Evolutionary conservation across 2,113 vertebrate genomes (phyloP).

Genomic region (Corynorhinus townsendii): DNA sequence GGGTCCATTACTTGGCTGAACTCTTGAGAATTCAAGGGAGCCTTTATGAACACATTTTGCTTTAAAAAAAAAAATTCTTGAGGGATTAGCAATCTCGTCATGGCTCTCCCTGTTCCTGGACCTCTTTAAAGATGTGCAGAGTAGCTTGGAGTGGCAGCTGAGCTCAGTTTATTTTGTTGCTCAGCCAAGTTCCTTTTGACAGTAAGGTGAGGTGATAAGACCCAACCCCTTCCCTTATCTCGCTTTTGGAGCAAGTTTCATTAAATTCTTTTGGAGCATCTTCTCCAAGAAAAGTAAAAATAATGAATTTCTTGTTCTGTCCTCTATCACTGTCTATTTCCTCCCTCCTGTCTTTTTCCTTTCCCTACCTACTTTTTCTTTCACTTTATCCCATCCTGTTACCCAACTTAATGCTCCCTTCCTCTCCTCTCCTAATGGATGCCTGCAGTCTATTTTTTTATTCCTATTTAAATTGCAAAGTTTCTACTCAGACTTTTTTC

Average conservation of each 20-base stretch:
- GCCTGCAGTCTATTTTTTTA: slow-evolving; percentile 42
- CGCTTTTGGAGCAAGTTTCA: background rate
- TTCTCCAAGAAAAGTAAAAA: slow-evolving; percentile 26
- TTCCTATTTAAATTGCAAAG: slow-evolving; percentile 54
- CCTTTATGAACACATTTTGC: background rate
- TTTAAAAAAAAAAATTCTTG: background rate
- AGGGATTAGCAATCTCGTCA: background rate
- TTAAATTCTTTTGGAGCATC: background rate
- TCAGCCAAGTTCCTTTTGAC: background rate
- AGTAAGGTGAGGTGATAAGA: background rate
- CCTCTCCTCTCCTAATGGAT: background rate
- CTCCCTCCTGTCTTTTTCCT: background rate
- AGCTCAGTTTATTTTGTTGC: background rate
- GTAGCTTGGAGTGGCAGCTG: background rate
- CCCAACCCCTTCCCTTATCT: background rate
- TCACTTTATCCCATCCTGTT: background rate
- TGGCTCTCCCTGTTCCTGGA: background rate
- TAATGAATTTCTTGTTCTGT: background rate
- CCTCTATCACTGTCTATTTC: background rate
- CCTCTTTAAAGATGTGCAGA: background rate
- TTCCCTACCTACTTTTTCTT: background rate
- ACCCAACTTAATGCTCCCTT: background rate
- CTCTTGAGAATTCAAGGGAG: background rate
- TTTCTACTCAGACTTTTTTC: slow-evolving; percentile 28
- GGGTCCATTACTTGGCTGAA: slow-evolving; percentile 3